These are phyloP conservation scores for Micropterix aruncella DNA, from an alignment of 2,888 invertebrate genomes.

Conservation along the genomic window DNA sequence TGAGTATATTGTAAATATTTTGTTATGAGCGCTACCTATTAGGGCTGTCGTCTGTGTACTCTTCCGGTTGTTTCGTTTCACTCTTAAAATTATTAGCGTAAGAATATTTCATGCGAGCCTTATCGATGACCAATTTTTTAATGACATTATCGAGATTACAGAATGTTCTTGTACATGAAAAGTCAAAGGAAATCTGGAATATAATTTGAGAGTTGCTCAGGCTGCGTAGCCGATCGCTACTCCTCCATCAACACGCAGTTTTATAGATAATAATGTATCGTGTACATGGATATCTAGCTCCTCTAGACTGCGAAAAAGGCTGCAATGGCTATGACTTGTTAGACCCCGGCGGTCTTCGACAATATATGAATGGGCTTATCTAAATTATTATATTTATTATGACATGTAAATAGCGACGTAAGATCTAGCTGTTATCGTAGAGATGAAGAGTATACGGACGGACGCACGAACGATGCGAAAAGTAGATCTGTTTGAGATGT, in stretches of 20 bases:
- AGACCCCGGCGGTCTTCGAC: background rate
- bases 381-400: background rate
- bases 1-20: background rate
- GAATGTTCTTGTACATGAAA: too few relatives aligned
- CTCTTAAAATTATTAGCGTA: background rate
- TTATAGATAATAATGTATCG: too few relatives aligned
- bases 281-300: background rate
- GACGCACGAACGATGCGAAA: background rate
- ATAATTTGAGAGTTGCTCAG: too few relatives aligned
- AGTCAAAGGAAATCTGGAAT: too few relatives aligned
- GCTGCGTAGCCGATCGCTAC: too few relatives aligned
- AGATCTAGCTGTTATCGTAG: background rate
- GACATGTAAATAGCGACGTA: background rate
- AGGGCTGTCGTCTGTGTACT: background rate
- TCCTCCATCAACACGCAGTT: too few relatives aligned
- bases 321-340: background rate
- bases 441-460: background rate
- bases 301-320: background rate
- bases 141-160: too few relatives aligned
- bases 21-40: background rate
- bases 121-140: background rate
- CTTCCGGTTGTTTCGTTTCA: background rate
- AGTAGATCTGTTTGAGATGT: background rate
- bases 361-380: background rate
- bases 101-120: too few relatives aligned